A percentile compares a stretch with the other conserved stretches of the same genome.
phyloP scores from a whole-genome alignment of 1,140 invertebrate species.

The Bombus picipes region DNA sequence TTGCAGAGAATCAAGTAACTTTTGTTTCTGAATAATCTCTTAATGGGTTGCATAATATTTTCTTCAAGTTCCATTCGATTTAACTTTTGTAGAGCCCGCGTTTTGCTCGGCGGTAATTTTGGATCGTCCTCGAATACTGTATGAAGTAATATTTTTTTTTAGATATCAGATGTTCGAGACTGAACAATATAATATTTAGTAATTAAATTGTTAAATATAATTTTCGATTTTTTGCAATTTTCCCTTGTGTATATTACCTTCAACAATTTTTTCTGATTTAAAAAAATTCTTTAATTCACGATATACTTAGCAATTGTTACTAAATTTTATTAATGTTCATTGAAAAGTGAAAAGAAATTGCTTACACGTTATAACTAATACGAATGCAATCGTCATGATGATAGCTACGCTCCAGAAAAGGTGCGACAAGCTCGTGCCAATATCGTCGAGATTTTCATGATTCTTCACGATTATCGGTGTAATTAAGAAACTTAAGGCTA shows the following conservation, averaged over 20 bases:
- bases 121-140: constrained; percentile 86
- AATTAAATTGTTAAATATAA: too few species aligned
- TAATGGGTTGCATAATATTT: constrained; percentile 68
- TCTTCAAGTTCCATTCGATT: constrained; percentile 57
- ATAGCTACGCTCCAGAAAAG: constrained; percentile 83
- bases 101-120: constrained; percentile 84
- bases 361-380: constrained; percentile 86
- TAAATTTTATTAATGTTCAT: neutral
- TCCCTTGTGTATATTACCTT: neutral
- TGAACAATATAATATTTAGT: too few species aligned
- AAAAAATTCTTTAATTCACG: neutral
- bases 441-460: constrained; percentile 74
- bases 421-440: constrained; percentile 75
- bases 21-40: constrained; percentile 83
- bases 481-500: constrained; percentile 78
- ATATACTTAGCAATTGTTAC: constrained; percentile 14
- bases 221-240: neutral
- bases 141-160: constrained; percentile 28
- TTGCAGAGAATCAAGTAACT: constrained; percentile 85
- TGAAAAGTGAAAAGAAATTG: neutral
- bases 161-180: too few species aligned
- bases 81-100: constrained; percentile 80
- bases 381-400: constrained; percentile 83
- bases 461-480: constrained; percentile 81
- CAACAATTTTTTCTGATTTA: too few species aligned